phyloP scores from a whole-genome alignment of 2,113 vertebrate genomes.

The Mandrillus leucophaeus region DNA sequence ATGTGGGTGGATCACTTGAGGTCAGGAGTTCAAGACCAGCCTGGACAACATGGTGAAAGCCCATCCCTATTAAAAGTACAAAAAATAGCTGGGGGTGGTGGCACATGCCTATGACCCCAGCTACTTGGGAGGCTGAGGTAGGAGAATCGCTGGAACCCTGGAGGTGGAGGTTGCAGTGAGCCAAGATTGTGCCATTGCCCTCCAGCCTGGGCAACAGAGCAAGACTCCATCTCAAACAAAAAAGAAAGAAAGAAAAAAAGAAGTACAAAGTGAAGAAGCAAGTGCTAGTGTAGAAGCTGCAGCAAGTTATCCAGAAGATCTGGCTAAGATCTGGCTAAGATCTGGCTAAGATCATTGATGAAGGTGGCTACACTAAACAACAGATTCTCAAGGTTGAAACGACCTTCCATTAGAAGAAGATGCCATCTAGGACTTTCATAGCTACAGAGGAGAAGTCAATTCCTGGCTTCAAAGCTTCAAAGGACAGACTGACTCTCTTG shows the following conservation, averaged over 20 bases:
- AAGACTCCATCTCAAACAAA: too few relatives aligned
- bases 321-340: not conserved
- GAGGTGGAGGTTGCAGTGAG: too few relatives aligned
- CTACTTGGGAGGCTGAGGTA: too few relatives aligned
- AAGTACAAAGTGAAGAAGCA: not conserved
- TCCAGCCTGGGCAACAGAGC: too few relatives aligned
- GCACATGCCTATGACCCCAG: too few relatives aligned
- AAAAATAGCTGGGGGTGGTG: too few relatives aligned
- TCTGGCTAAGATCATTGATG: not conserved
- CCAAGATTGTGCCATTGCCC: too few relatives aligned
- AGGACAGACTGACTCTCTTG: not conserved
- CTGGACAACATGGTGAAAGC: too few relatives aligned
- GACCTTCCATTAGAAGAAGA: not conserved
- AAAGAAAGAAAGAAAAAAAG: not conserved
- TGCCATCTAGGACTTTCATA: not conserved
- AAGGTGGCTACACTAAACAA: not conserved
- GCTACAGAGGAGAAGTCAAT: not conserved
- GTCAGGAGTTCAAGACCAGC: too few relatives aligned
- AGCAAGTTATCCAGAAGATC: not conserved
- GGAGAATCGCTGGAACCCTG: too few relatives aligned
- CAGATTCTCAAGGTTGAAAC: not conserved
- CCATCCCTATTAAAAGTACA: too few relatives aligned
- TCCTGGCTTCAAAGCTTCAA: not conserved
- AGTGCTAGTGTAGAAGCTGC: not conserved
- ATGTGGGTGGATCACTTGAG: too few relatives aligned